A percentile compares a stretch with the other conserved stretches of the same genome.
phyloP scores from a whole-genome alignment of 1,140 invertebrate genomes.

The Olivierus martensii region DNA sequence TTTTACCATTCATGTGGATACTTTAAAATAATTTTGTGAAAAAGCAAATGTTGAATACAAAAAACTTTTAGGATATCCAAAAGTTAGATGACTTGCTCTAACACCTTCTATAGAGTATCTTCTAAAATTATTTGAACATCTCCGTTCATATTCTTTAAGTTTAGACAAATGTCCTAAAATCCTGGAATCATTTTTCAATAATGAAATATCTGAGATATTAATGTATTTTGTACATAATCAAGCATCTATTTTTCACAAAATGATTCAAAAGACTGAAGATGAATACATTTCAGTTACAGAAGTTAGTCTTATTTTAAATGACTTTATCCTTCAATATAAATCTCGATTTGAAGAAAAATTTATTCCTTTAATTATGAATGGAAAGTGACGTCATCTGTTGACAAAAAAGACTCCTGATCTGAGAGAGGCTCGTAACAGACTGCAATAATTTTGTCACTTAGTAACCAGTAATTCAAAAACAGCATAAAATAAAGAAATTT shows the following conservation, averaged over 20 bases:
- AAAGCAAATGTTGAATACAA: constrained; percentile 17
- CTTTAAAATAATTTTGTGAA: constrained; percentile 22
- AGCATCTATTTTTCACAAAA: constrained; percentile 1
- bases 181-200: background rate
- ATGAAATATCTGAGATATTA: background rate
- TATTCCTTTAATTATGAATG: too few species aligned
- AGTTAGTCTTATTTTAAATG: too few species aligned
- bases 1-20: background rate
- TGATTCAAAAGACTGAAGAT: constrained; percentile 2
- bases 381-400: too few species aligned
- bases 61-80: constrained; percentile 18
- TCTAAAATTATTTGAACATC: constrained; percentile 2
- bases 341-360: too few species aligned
- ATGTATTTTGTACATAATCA: constrained; percentile 5
- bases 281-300: too few species aligned
- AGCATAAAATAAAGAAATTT: too few species aligned
- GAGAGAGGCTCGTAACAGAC: too few species aligned
- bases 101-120: constrained; percentile 15
- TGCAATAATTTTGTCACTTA: too few species aligned
- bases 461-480: too few species aligned
- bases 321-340: too few species aligned
- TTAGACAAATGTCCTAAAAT: constrained; percentile 1
- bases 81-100: constrained; percentile 20
- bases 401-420: too few species aligned
- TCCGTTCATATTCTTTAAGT: constrained; percentile 1